These are phyloP conservation scores for Microcebus jonahi DNA, from an alignment of 2,113 vertebrate genomes.

Conservation along the genomic window DNA sequence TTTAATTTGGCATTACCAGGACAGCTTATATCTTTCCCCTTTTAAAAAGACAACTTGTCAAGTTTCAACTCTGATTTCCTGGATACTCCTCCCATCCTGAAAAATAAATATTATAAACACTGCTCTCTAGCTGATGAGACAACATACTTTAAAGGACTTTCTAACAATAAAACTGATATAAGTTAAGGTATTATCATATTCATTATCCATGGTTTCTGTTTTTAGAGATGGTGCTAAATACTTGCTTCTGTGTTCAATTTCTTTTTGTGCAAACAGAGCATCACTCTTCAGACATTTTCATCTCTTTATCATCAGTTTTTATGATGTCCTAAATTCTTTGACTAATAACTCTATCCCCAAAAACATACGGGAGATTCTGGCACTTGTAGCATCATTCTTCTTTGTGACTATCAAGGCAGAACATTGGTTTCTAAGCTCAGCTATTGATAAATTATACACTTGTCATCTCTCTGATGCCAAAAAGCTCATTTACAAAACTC, in stretches of 20 bases:
- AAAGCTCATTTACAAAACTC: slow-evolving; percentile 39
- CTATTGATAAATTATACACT: not conserved
- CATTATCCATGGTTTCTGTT: not conserved
- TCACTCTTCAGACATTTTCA: slow-evolving; percentile 33
- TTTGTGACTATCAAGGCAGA: slow-evolving; percentile 39
- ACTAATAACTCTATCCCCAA: not conserved
- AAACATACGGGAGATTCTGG: not conserved
- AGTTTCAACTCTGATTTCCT: slow-evolving; percentile 47
- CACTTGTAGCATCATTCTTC: not conserved
- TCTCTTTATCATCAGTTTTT: slow-evolving; percentile 50
- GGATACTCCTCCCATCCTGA: not conserved
- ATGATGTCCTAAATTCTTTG: slow-evolving; percentile 47
- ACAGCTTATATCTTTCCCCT: not conserved
- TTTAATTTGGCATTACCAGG: slow-evolving; percentile 41
- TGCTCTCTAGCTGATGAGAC: not conserved
- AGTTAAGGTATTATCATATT: not conserved
- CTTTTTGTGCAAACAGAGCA: not conserved
- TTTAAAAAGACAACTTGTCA: slow-evolving; percentile 32
- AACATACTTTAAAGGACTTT: not conserved
- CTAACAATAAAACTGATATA: not conserved
- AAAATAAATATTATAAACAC: slow-evolving; percentile 33
- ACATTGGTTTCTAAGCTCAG: not conserved
- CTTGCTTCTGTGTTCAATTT: not conserved
- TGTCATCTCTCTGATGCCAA: not conserved
- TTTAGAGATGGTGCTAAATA: not conserved